phyloP scores from a whole-genome alignment of 2,888 invertebrate species.

The Melipona beecheii region DNA sequence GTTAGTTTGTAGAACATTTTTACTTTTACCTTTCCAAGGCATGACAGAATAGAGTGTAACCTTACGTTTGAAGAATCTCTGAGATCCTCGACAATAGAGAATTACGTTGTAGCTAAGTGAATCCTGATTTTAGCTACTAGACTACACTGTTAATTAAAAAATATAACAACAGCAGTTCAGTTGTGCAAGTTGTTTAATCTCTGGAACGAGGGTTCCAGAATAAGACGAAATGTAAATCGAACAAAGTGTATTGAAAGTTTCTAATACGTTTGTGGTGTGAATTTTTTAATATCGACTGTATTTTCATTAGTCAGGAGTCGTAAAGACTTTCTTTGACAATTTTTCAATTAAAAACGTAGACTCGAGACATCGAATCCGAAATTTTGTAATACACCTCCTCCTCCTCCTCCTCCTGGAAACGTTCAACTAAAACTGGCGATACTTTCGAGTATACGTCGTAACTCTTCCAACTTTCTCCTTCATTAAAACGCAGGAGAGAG shows the following conservation, averaged over 20 bases:
- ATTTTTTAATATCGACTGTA: too few species aligned
- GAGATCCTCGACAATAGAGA: too few species aligned
- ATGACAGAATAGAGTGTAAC: too few species aligned
- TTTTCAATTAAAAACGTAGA: background rate
- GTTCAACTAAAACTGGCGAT: background rate
- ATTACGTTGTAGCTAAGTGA: too few species aligned
- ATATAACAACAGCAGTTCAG: background rate
- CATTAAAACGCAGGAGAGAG: background rate
- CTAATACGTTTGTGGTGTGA: background rate
- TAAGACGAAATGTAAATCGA: background rate
- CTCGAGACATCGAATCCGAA: background rate
- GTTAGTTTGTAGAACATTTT: too few species aligned
- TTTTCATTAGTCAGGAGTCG: too few species aligned
- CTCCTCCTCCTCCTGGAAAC: background rate
- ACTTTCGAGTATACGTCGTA: slow-evolving; percentile 2
- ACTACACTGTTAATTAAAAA: background rate
- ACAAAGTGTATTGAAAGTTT: background rate
- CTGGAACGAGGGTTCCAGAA: too few species aligned
- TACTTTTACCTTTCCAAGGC: too few species aligned
- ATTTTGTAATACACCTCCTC: background rate
- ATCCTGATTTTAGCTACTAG: background rate
- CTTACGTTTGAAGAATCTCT: too few species aligned
- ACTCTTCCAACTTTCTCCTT: slow-evolving; percentile 2
- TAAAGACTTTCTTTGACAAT: background rate
- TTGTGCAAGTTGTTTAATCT: background rate